Evolutionary conservation across 2,113 vertebrate species (phyloP).

Genomic region (Lamprotornis superbus): DNA sequence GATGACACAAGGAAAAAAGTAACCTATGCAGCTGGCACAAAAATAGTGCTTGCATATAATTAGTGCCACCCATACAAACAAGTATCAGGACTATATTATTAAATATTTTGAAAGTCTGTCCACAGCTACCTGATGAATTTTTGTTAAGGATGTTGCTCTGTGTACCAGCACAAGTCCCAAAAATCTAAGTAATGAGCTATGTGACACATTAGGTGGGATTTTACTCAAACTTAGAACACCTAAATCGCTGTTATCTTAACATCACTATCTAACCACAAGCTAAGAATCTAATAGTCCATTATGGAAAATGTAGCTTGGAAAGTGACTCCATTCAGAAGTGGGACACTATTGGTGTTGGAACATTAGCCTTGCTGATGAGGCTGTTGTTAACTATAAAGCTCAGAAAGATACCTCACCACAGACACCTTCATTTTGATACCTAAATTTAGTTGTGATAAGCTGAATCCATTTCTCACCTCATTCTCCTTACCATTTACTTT

Average conservation of each 20-base stretch:
- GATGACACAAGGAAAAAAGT: background rate
- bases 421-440: background rate
- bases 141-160: background rate
- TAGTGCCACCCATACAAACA: background rate
- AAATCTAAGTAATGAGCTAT: background rate
- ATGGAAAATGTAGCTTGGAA: background rate
- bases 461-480: background rate
- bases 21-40: background rate
- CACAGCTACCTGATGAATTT: background rate
- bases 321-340: background rate
- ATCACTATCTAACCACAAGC: background rate
- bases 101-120: background rate
- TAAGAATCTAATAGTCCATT: background rate
- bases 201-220: background rate
- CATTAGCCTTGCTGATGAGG: background rate
- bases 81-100: background rate
- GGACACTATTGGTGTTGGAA: background rate
- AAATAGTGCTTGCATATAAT: background rate
- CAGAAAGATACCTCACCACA: background rate
- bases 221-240: background rate
- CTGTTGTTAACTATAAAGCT: background rate
- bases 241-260: background rate
- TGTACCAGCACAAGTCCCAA: background rate
- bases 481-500: background rate
- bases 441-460: background rate